A percentile compares a stretch with the other conserved stretches of the same genome.
Evolutionary conservation across 2,113 vertebrate species (phyloP).

Genomic region (Pycnonotus jocosus): DNA sequence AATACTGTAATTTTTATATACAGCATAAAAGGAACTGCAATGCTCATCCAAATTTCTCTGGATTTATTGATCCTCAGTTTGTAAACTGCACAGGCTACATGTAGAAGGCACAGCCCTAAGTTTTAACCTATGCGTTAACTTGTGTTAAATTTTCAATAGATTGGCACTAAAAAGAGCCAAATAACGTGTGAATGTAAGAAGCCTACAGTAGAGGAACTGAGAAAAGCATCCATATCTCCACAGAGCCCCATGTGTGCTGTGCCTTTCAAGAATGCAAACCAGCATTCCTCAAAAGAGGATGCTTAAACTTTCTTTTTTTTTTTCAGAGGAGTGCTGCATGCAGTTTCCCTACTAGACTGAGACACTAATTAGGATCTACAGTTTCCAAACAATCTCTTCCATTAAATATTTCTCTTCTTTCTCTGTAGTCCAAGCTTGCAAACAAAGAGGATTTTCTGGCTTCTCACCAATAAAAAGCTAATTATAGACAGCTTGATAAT

Average conservation of each 20-base stretch:
- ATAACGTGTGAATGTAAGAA: not conserved
- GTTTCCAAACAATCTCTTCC: conserved; percentile 33
- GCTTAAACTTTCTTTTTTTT: not conserved
- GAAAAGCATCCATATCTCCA: not conserved
- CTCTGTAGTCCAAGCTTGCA: conserved; percentile 29
- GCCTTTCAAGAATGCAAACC: not conserved
- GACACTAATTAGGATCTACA: conserved; percentile 18
- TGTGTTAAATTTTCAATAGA: not conserved
- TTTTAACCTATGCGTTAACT: not conserved
- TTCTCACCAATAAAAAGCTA: conserved; percentile 43
- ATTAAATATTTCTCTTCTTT: conserved; percentile 31
- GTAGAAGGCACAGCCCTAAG: not conserved
- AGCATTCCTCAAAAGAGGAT: not conserved
- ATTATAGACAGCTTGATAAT: conserved; percentile 59
- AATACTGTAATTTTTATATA: not conserved
- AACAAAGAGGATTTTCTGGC: conserved; percentile 50
- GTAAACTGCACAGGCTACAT: not conserved
- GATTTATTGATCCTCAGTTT: not conserved
- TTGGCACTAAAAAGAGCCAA: not conserved
- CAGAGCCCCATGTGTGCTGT: not conserved
- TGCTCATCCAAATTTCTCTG: not conserved
- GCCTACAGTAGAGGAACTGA: not conserved
- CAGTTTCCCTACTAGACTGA: not conserved
- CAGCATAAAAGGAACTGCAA: not conserved
- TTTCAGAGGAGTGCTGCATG: not conserved